phyloP scores from a whole-genome alignment of 2,797 vertebrate genomes.

The Xerus rutilus region DNA sequence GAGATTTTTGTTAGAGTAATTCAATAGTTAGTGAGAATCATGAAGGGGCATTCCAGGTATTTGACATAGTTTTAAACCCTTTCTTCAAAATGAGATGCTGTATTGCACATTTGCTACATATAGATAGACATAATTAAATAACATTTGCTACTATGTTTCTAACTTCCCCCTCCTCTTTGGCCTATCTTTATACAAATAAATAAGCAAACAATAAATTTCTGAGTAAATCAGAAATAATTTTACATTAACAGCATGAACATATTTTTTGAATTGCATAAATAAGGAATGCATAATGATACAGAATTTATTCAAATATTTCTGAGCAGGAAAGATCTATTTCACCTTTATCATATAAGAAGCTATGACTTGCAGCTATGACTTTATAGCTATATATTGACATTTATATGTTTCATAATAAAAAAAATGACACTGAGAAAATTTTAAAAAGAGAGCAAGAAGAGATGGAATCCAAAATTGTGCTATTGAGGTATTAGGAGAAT shows the following conservation, averaged over 20 bases:
- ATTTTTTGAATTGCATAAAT: background rate
- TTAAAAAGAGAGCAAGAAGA: background rate
- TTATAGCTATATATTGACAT: background rate
- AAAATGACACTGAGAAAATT: background rate
- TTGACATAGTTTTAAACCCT: conserved; percentile 25
- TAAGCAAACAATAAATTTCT: background rate
- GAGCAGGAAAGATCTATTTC: background rate
- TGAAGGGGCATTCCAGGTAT: background rate
- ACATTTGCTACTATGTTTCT: background rate
- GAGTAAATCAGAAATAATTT: conserved; percentile 7
- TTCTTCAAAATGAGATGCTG: conserved; percentile 1
- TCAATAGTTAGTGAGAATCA: background rate
- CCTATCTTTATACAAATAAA: background rate
- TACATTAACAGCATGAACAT: background rate
- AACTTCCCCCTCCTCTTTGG: background rate
- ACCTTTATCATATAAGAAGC: background rate
- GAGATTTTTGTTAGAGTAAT: conserved; percentile 35
- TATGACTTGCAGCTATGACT: background rate
- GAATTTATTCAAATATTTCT: conserved; percentile 15
- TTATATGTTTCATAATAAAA: conserved; percentile 20
- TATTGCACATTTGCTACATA: background rate
- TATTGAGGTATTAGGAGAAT: conserved; percentile 18
- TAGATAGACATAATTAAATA: background rate
- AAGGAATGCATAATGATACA: background rate
- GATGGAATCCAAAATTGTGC: conserved; percentile 22